These are phyloP conservation scores for Triplophysa rosa DNA, from an alignment of 2,113 vertebrate species.

Conservation along the genomic window DNA sequence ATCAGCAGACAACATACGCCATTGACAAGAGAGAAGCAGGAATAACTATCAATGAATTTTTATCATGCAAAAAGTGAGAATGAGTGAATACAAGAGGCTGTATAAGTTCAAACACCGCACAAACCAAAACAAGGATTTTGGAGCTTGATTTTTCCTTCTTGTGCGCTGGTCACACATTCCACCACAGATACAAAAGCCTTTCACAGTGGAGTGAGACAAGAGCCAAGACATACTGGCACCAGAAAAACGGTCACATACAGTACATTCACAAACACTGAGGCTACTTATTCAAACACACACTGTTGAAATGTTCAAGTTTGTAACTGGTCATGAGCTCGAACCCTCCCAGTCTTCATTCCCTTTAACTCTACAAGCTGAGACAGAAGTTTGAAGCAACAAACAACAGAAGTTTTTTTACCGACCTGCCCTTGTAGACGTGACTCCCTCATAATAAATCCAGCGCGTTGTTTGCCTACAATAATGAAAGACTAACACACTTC, in stretches of 20 bases:
- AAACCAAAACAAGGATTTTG: neutral
- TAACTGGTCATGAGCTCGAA: neutral
- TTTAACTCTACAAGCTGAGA: neutral
- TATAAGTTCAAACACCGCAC: too few species aligned
- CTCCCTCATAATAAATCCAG: constrained; percentile 18
- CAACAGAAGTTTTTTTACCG: constrained; percentile 13
- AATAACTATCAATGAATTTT: neutral
- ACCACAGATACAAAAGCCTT: constrained; percentile 11
- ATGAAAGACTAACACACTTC: constrained; percentile 4
- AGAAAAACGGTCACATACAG: neutral
- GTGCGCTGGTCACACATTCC: constrained; percentile 34
- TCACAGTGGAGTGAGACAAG: constrained; percentile 24
- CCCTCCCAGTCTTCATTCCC: neutral
- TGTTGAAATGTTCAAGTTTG: neutral
- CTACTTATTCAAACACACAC: constrained; percentile 9
- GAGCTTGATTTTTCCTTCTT: neutral
- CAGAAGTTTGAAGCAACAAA: constrained; percentile 3
- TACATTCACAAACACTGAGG: neutral
- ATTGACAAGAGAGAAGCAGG: neutral
- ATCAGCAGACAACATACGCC: neutral
- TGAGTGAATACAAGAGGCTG: too few species aligned
- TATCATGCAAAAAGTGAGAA: too few species aligned
- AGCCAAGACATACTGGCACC: constrained; percentile 27
- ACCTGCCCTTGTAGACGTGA: constrained; percentile 40
- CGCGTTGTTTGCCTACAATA: neutral